A percentile compares a stretch with the other conserved stretches of the same genome.
Evolutionary conservation across 1,140 invertebrate genomes (phyloP).

Genomic region (Papilio polyxenes): DNA sequence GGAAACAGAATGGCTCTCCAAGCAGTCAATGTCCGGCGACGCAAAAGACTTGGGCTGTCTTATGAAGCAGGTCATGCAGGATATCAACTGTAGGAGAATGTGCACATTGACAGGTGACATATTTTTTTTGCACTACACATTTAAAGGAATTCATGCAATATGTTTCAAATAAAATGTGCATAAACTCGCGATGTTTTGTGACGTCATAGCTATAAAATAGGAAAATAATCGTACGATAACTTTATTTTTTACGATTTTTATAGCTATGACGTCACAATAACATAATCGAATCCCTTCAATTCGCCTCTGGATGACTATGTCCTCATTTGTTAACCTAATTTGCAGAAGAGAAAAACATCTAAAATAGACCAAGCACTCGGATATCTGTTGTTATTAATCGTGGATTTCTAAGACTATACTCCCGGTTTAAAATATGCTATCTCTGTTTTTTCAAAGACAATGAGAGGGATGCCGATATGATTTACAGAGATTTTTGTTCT

Average conservation of each 20-base stretch:
- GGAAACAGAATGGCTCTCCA: slow-evolving; percentile 88
- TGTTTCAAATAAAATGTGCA: not conserved
- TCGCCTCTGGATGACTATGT: not conserved
- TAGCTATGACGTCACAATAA: no score
- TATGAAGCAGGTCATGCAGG: slow-evolving; percentile 86
- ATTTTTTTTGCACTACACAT: not conserved
- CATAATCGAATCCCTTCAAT: not conserved
- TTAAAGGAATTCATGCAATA: not conserved
- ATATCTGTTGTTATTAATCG: not conserved
- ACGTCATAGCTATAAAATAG: no score
- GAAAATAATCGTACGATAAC: no score
- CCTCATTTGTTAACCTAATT: slow-evolving; percentile 18
- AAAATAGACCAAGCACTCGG: not conserved
- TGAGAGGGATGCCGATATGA: no score
- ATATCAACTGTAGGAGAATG: slow-evolving; percentile 88
- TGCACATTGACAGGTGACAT: slow-evolving; percentile 77
- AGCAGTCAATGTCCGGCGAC: slow-evolving; percentile 82
- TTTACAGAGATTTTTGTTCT: no score
- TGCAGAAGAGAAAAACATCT: not conserved
- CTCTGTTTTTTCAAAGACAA: no score
- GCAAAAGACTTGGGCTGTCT: slow-evolving; percentile 84
- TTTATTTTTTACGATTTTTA: no score
- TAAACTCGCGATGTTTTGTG: not conserved
- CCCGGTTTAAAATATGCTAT: no score
- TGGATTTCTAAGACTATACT: no score